Base-by-base conservation (phyloP, 92 coral and sea anemone genomes). In the Epizoanthus scotinus region DNA sequence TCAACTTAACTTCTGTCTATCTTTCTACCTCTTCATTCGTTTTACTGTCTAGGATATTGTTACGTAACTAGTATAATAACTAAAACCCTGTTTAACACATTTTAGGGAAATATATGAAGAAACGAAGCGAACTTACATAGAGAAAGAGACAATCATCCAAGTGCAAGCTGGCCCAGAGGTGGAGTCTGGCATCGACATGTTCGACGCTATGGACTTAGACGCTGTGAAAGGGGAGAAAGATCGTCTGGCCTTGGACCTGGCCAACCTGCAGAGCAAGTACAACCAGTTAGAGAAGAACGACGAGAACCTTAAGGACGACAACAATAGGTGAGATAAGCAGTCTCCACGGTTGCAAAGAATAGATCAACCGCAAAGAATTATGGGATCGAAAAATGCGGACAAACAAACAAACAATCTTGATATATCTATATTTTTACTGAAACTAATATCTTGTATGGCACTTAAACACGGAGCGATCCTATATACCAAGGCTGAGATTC, bases 211-310 rank as follows among this genome's bases (percentile, higher is more conserved):
- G 87, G 97, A 92, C 79, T 74, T 86, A 6, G 97, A 92, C 10
- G 88, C 90, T n/a, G 75, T 86, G 54, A 91, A 91, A 54, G 90
- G 83, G 47, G 97, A 92, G 66, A 89, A 87, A 34, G 94, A 92
- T 31, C 94, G 94, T 36, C 94, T 90, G 14, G 82, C 73, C 49
- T 67, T 64, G 78, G 97, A 92, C 66, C 79, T 89, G 22, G 78
- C 92, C 17, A 83, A 93, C 78, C 87, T 91, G 91, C 94, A 90
- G 85, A 87, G 73, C 90, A 90, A 92, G 83, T 90, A 69, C 87
- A 84, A 79, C 85, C 82, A 87, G 19, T 84, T 92, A 28, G 89
- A 90, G 87, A 92, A 86, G 69, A 88, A 81, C 84, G 80, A 78
- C 31, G 94, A 90, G 77, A 83, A 88, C 84, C 36, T 92, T 40